Conservation (phyloP, 2,113 vertebrate species). For the Geococcyx californianus region DNA sequence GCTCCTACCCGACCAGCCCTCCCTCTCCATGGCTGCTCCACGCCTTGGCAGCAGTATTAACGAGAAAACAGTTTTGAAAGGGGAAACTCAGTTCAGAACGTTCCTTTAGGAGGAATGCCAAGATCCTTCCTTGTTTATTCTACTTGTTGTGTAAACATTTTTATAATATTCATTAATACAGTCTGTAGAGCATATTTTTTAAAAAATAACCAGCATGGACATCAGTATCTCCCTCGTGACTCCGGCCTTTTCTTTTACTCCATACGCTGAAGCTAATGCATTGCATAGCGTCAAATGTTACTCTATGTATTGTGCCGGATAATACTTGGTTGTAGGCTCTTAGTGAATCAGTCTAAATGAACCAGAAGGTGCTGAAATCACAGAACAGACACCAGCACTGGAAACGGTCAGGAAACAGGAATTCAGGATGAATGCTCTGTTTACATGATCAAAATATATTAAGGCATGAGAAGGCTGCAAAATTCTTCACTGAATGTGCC, state of each 20-base stretch:
- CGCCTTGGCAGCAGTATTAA: constrained; percentile 16
- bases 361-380: not conserved
- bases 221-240: not conserved
- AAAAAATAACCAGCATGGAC: not conserved
- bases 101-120: constrained; percentile 32
- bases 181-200: not conserved
- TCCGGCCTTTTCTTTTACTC: not conserved
- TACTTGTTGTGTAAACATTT: constrained; percentile 31
- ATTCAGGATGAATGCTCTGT: constrained; percentile 24
- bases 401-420: constrained; percentile 3
- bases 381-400: not conserved
- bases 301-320: not conserved
- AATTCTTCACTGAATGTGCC: not conserved
- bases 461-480: constrained; percentile 1
- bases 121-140: constrained; percentile 36
- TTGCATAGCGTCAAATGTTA: not conserved
- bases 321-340: not conserved
- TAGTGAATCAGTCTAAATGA: not conserved
- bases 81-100: constrained; percentile 18
- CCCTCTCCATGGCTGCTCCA: not conserved
- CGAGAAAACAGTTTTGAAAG: constrained; percentile 41
- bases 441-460: constrained; percentile 2
- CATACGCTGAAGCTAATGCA: not conserved
- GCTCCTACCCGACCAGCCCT: not conserved
- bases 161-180: constrained; percentile 15